These are phyloP conservation scores for Scyliorhinus canicula DNA, from an alignment of 2,797 vertebrate genomes.

Conservation along the genomic window DNA sequence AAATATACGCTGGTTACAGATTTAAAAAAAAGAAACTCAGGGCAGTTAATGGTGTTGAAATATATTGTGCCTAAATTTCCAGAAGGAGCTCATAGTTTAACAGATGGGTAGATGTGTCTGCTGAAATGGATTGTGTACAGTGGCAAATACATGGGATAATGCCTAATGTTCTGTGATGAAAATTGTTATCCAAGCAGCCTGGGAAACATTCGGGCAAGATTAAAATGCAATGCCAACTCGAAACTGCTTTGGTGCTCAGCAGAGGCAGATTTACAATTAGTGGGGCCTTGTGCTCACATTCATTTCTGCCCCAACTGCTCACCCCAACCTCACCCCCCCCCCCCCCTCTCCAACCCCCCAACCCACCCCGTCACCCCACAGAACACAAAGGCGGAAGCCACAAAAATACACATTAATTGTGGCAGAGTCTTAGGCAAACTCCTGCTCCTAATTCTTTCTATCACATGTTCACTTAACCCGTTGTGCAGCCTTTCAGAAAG, in stretches of 20 bases:
- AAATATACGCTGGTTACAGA: background rate
- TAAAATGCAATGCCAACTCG: background rate
- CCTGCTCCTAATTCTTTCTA: too few species aligned
- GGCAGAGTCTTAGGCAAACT: too few species aligned
- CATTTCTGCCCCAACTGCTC: too few species aligned
- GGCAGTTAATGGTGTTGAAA: background rate
- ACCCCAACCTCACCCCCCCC: too few species aligned
- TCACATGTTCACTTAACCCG: too few species aligned
- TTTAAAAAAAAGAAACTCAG: background rate
- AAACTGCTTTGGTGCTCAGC: background rate
- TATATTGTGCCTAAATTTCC: background rate
- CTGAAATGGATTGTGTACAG: background rate
- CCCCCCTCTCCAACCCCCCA: too few species aligned
- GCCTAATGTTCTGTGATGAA: slow-evolving; percentile 7
- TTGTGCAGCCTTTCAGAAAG: too few species aligned
- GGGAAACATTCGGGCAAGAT: background rate
- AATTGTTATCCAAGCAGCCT: background rate
- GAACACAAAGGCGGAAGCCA: too few species aligned
- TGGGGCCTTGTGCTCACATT: too few species aligned
- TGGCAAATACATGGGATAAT: slow-evolving; percentile 6
- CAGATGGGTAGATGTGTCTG: slow-evolving; percentile 1
- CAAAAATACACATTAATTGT: too few species aligned
- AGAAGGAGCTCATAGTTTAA: background rate
- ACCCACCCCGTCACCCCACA: too few species aligned
- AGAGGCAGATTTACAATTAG: too few species aligned